Conservation (phyloP, 2,888 invertebrate genomes). For the Quadriops clusia region DNA sequence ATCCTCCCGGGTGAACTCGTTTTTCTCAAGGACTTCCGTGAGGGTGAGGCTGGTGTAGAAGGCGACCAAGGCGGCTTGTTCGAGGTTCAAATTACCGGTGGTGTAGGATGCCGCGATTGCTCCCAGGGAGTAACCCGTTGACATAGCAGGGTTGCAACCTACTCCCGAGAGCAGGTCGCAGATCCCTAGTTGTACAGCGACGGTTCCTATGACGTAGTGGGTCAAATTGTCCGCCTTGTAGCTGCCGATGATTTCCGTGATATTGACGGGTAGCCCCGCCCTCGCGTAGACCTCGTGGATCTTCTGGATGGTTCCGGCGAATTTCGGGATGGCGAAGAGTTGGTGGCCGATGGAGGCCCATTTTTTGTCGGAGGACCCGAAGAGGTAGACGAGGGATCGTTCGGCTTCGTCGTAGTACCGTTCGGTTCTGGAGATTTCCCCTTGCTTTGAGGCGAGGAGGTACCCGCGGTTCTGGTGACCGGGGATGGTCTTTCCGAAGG, state of each 20-base stretch:
- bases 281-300: constrained; percentile 7
- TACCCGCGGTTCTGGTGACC: constrained; percentile 1
- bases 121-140: constrained; percentile 67
- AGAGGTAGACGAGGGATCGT: constrained; percentile 5
- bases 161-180: constrained; percentile 40
- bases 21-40: no score
- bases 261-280: constrained; percentile 6
- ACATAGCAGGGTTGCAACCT: constrained; percentile 26
- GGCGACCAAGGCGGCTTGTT: constrained; percentile 47
- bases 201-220: constrained; percentile 14
- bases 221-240: constrained; percentile 1
- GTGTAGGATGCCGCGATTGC: constrained; percentile 87
- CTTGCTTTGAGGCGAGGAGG: constrained; percentile 2
- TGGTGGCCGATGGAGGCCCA: constrained; percentile 4
- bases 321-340: constrained; percentile 7
- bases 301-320: constrained; percentile 6
- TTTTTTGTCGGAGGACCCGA: constrained; percentile 4
- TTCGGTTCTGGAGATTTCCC: constrained; percentile 3
- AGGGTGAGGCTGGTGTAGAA: constrained; percentile 51
- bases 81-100: constrained; percentile 72
- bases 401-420: neutral
- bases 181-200: constrained; percentile 45
- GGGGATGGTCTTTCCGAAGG: constrained; percentile 7
- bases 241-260: constrained; percentile 8
- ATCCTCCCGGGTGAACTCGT: no score